These are phyloP conservation scores for Latrodectus geometricus DNA, from an alignment of 1,140 invertebrate genomes.

Conservation along the genomic window DNA sequence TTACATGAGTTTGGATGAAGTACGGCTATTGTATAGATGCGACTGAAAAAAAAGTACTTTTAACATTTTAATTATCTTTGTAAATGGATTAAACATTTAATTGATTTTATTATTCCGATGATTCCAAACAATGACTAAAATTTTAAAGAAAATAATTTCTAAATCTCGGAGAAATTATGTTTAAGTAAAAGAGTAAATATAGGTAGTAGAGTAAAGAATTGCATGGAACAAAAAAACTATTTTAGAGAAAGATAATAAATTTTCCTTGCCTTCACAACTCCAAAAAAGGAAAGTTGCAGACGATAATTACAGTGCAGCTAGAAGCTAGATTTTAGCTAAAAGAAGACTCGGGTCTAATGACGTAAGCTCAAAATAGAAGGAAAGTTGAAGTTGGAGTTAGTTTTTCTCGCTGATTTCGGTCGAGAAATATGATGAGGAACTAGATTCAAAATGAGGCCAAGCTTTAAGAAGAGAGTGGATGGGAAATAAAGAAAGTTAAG, in stretches of 20 bases:
- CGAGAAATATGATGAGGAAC: constrained; percentile 43
- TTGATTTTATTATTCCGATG: neutral
- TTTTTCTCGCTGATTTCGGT: constrained; percentile 10
- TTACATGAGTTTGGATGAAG: neutral
- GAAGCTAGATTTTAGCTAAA: constrained; percentile 32
- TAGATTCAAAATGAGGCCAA: constrained; percentile 33
- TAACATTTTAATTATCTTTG: constrained; percentile 7
- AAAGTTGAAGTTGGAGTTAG: constrained; percentile 35
- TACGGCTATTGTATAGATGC: no score
- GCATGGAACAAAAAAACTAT: constrained; percentile 17
- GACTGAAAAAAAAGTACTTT: neutral
- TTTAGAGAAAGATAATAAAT: constrained; percentile 30
- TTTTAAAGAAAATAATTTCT: neutral
- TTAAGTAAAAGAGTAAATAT: neutral
- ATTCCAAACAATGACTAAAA: neutral
- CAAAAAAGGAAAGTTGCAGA: constrained; percentile 24
- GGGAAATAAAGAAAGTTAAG: constrained; percentile 35
- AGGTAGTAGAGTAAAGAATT: neutral
- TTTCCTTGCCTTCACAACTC: neutral
- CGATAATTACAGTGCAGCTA: constrained; percentile 48
- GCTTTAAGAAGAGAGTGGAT: constrained; percentile 11
- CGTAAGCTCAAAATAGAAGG: constrained; percentile 52
- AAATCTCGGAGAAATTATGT: neutral
- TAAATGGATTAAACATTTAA: constrained; percentile 17
- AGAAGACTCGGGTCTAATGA: constrained; percentile 51